phyloP scores from a whole-genome alignment of 1,140 invertebrate species.

The Aporrectodea caliginosa region DNA sequence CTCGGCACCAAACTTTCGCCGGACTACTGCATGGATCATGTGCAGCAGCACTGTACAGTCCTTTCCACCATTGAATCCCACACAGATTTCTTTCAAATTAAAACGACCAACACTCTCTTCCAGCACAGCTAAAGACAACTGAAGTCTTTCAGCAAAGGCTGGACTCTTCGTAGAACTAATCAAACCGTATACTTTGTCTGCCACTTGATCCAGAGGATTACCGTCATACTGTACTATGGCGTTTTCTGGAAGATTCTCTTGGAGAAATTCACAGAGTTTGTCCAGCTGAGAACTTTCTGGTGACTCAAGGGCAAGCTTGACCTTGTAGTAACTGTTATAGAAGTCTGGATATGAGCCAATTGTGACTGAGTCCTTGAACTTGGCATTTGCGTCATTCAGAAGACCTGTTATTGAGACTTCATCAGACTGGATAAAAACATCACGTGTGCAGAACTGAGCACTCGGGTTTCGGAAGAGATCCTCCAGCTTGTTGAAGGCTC shows the following conservation, averaged over 20 bases:
- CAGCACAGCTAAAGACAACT: conserved; percentile 40
- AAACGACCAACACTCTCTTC: conserved; percentile 41
- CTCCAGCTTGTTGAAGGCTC: conserved; percentile 59
- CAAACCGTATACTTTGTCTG: conserved; percentile 44
- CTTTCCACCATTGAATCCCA: conserved; percentile 96
- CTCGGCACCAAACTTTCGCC: conserved; percentile 54
- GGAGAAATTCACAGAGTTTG: conserved; percentile 44
- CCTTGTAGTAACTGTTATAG: conserved; percentile 59
- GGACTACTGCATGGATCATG: conserved; percentile 64
- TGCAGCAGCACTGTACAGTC: conserved; percentile 90
- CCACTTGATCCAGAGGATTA: conserved; percentile 45
- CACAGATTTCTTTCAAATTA: conserved; percentile 67
- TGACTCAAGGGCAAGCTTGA: conserved; percentile 57
- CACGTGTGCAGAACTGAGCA: conserved; percentile 49
- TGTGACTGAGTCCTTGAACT: conserved; percentile 59
- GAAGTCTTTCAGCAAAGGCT: conserved; percentile 35
- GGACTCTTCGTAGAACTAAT: conserved; percentile 32
- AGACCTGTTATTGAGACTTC: conserved; percentile 61
- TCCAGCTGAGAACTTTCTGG: conserved; percentile 39
- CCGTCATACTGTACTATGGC: conserved; percentile 52
- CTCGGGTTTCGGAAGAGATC: conserved; percentile 49
- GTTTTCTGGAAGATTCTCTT: conserved; percentile 42
- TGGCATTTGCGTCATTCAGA: conserved; percentile 59
- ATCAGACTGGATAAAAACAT: conserved; percentile 59
- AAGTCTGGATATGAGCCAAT: conserved; percentile 70